Evolutionary conservation across 2,113 vertebrate species (phyloP).

Genomic region (Psettodes erumei): DNA sequence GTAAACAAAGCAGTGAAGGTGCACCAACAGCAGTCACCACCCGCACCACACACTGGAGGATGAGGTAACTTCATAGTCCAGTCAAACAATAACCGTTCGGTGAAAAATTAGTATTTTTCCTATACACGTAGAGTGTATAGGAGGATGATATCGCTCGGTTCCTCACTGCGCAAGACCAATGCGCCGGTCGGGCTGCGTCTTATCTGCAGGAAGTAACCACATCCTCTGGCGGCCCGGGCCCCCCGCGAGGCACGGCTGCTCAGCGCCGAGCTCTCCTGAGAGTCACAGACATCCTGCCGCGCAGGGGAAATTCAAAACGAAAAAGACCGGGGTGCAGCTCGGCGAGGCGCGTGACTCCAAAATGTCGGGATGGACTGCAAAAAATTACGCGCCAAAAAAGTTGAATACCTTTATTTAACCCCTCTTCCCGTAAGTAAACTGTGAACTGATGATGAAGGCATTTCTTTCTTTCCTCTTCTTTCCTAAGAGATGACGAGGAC

Average conservation of each 20-base stretch:
- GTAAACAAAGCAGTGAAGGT: neutral
- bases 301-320: no score
- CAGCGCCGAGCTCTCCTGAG: constrained; percentile 65
- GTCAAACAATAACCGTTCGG: neutral
- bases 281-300: constrained; percentile 72
- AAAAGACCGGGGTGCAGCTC: no score
- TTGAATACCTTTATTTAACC: constrained; percentile 37
- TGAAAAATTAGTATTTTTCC: neutral
- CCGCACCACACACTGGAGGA: neutral
- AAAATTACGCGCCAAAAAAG: neutral
- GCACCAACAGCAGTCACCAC: no score
- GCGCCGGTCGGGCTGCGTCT: constrained; percentile 40
- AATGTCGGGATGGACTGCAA: no score
- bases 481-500: constrained; percentile 47
- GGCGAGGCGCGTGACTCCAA: no score
- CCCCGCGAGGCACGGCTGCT: constrained; percentile 53
- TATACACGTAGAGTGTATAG: neutral
- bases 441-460: constrained; percentile 33
- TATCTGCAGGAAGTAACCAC: constrained; percentile 81
- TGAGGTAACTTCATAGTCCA: neutral
- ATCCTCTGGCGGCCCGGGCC: constrained; percentile 73
- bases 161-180: neutral
- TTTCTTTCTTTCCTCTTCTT: constrained; percentile 56
- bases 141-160: constrained; percentile 5
- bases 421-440: neutral